Evolutionary conservation across 1,140 invertebrate species (phyloP), one percentile per base, ranked within the genome.

Genomic region (Steinernema feltiae): DNA sequence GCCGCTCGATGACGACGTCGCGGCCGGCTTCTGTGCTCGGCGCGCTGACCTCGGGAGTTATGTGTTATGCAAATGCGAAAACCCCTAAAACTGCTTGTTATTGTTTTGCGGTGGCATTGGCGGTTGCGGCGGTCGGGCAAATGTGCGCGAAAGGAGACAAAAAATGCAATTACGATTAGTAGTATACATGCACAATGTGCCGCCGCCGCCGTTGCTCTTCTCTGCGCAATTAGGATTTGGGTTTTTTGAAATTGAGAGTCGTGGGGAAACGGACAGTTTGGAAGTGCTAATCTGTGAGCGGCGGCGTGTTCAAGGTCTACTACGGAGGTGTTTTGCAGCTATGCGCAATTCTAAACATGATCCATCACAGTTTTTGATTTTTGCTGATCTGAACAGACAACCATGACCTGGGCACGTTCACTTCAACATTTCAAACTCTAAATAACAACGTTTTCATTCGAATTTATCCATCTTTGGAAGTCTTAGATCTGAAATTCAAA

Each of bases 281-380:
- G 48, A 31, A 69, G 32, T n/a, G 30, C 18, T 30, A 69, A 24
- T 32, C 72, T 0, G 31, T 53, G 48, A 69, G 41, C 18, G 1
- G 53, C 1, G 1, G 0, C 21, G n/a, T 32, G 24, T 69, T 74
- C 27, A 32, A 31, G 27, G 63, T 30, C 12, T 48, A 46, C 32
- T 72, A 30, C n/a, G 46, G 72, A 1, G 46, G 73, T n/a, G 30
- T 21, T 24, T 69, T 12, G 35, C n/a, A 69, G 15, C 7, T 1
- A 30, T 2, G 29, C 1, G 27, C 73, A 32, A 30, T 48, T 69
- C 32, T 69, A n/a, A 69, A 53, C 73, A 69, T 74, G 41, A 69
- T 32, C 73, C 73, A 74, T 74, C 73, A 74, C 27, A 7, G 18
- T 32, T 48, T 29, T 69, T 69, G n/a, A 3, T 32, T 32, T 48